These are phyloP conservation scores for Seriola aureovittata DNA, from an alignment of 2,113 vertebrate genomes.

Conservation along the genomic window DNA sequence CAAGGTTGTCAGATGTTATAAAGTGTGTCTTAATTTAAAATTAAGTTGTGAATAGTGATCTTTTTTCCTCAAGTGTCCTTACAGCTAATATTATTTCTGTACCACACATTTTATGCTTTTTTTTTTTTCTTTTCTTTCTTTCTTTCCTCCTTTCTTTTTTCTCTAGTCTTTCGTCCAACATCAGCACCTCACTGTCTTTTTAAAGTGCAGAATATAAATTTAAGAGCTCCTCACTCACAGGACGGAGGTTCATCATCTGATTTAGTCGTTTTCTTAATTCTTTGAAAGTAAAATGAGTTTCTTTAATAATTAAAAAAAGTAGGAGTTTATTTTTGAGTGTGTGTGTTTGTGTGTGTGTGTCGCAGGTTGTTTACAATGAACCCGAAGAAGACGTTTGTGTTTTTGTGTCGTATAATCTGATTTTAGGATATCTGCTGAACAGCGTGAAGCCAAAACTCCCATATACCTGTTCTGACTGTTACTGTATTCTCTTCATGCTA, in stretches of 20 bases:
- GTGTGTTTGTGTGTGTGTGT: conserved; percentile 12
- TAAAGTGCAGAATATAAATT: not conserved
- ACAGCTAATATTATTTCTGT: not conserved
- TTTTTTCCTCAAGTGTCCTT: conserved; percentile 20
- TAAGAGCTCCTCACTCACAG: not conserved
- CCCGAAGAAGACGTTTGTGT: not conserved
- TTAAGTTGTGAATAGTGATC: conserved; percentile 36
- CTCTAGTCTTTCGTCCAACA: not conserved
- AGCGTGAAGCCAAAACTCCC: conserved; percentile 26
- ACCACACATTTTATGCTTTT: not conserved
- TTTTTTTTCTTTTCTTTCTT: not conserved
- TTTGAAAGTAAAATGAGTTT: not conserved
- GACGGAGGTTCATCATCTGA: not conserved
- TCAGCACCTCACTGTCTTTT: not conserved
- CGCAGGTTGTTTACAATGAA: conserved; percentile 49
- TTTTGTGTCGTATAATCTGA: not conserved
- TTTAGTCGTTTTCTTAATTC: not conserved
- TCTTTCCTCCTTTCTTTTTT: not conserved
- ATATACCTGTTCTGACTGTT: conserved; percentile 35
- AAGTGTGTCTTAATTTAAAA: conserved; percentile 59
- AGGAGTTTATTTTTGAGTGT: not conserved
- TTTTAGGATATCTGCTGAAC: not conserved
- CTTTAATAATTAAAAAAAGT: not conserved
- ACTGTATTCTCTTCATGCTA: conserved; percentile 12
- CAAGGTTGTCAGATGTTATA: conserved; percentile 27